Conservation (phyloP, 2,797 vertebrate species). For the Orestias chungarensis region DNA sequence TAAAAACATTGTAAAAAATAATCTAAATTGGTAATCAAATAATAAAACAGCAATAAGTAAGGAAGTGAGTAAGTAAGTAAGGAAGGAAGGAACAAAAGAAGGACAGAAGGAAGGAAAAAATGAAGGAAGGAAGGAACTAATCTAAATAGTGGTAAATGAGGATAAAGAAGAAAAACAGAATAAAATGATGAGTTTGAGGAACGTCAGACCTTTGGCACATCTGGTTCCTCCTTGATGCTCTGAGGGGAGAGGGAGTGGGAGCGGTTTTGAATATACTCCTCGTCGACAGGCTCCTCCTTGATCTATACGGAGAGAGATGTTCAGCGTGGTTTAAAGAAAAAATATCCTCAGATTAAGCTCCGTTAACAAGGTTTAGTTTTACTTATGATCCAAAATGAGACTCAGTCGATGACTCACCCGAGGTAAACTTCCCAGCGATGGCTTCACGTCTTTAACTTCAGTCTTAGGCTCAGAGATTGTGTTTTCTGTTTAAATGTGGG, state of each 20-base stretch:
- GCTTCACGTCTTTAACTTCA: slow-evolving; percentile 13
- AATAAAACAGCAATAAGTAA: too few relatives aligned
- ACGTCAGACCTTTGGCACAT: slow-evolving; percentile 82
- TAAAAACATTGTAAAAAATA: too few relatives aligned
- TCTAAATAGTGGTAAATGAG: too few relatives aligned
- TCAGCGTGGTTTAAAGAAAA: too few relatives aligned
- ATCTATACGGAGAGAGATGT: slow-evolving; percentile 80
- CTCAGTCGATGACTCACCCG: slow-evolving; percentile 24
- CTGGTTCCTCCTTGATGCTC: slow-evolving; percentile 88
- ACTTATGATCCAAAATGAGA: not conserved
- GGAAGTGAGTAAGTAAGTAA: too few relatives aligned
- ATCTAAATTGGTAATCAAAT: too few relatives aligned
- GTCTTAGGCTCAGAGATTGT: not conserved
- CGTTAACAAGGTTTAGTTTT: not conserved
- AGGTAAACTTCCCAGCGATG: not conserved
- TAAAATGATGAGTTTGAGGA: not conserved
- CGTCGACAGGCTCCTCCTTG: slow-evolving; percentile 93
- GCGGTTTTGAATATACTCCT: slow-evolving; percentile 86
- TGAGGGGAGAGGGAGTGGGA: slow-evolving; percentile 67
- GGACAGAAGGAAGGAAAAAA: too few relatives aligned
- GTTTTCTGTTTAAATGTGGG: not conserved
- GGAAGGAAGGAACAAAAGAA: too few relatives aligned
- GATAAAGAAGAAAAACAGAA: too few relatives aligned
- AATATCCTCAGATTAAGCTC: not conserved
- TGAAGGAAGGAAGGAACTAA: too few relatives aligned